Percentiles rank a stretch among this genome's conserved stretches.
Conservation (phyloP, 2,797 vertebrate genomes). For the Megalops cyprinoides region DNA sequence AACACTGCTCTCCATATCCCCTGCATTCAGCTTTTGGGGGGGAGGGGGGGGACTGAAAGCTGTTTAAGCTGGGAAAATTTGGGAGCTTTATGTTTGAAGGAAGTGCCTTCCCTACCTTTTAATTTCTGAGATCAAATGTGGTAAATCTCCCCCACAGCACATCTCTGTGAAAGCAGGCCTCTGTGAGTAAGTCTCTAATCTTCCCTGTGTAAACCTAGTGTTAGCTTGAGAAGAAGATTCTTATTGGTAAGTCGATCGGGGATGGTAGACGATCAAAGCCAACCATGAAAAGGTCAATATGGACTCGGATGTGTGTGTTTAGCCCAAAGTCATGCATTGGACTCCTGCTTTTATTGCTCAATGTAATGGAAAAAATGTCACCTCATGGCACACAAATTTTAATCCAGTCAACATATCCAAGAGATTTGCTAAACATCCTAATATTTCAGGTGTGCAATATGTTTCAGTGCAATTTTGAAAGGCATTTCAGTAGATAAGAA, state of each 20-base stretch:
- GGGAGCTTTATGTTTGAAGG: slow-evolving; percentile 35
- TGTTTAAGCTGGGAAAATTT: neutral
- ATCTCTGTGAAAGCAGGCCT: neutral
- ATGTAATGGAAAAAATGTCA: neutral
- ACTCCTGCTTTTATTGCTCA: neutral
- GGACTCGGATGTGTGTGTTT: neutral
- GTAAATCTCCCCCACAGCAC: neutral
- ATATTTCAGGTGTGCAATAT: too few species aligned
- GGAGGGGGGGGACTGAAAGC: neutral
- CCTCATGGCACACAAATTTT: neutral
- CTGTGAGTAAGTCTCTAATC: neutral
- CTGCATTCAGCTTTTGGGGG: slow-evolving; percentile 19
- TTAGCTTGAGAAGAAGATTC: neutral
- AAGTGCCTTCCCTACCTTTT: neutral
- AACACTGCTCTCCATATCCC: neutral
- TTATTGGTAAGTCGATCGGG: neutral
- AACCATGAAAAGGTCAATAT: slow-evolving; percentile 12
- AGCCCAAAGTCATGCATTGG: neutral
- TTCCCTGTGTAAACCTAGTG: neutral
- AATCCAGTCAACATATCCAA: neutral
- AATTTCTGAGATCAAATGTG: neutral
- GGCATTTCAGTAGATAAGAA: neutral
- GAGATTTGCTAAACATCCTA: too few species aligned
- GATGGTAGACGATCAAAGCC: slow-evolving; percentile 1
- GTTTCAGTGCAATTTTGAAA: neutral